These are phyloP conservation scores for Pteropus alecto DNA, from an alignment of 2,113 vertebrate species.

Conservation along the genomic window DNA sequence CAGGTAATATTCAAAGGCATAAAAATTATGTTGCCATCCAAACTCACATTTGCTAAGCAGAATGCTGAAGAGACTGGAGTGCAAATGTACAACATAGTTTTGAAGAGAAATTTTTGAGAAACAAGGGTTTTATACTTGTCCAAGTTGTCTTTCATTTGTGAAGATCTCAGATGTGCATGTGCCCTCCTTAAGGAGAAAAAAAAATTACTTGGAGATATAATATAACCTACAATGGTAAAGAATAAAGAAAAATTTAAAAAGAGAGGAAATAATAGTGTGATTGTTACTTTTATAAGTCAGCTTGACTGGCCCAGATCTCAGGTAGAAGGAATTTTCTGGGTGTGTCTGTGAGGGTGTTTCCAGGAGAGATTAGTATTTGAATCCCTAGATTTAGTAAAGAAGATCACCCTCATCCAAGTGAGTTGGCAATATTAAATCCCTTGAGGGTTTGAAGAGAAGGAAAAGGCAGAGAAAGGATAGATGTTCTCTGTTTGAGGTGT, in stretches of 20 bases:
- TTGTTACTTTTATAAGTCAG: neutral
- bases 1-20: neutral
- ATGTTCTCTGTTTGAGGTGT: neutral
- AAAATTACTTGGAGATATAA: neutral
- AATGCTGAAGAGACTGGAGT: neutral
- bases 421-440: neutral
- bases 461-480: neutral
- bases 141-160: neutral
- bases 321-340: neutral
- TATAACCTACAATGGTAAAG: neutral
- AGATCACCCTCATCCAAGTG: neutral
- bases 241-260: neutral
- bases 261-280: neutral
- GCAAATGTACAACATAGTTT: neutral
- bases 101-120: neutral
- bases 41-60: slow-evolving; percentile 7
- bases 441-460: neutral
- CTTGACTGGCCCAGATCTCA: neutral
- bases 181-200: neutral
- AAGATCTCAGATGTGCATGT: neutral
- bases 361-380: neutral
- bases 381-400: neutral
- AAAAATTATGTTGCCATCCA: neutral
- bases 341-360: neutral
- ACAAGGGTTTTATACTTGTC: neutral